Conservation (phyloP, 2,113 vertebrate species). For the Microcebus tavaratra region DNA sequence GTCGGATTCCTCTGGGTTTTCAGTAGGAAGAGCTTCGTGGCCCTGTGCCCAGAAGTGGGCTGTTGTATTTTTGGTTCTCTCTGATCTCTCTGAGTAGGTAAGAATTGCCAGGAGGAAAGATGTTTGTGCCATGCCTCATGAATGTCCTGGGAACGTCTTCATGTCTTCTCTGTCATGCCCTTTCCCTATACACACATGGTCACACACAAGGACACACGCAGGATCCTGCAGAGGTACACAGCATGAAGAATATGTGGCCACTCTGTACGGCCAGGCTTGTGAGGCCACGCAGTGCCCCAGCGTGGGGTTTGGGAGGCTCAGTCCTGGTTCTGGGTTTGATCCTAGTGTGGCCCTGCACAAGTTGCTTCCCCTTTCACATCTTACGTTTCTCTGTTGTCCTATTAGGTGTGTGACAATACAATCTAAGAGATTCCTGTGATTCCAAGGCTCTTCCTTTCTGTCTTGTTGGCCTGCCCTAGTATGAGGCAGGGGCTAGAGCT, state of each 20-base stretch:
- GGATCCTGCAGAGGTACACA: not conserved
- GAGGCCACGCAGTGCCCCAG: not conserved
- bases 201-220: not conserved
- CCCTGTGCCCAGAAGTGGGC: not conserved
- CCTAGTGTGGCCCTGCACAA: not conserved
- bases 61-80: not conserved
- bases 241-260: not conserved
- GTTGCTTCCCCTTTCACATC: not conserved
- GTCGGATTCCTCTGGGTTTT: not conserved
- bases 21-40: not conserved
- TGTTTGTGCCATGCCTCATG: not conserved
- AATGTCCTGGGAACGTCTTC: slow-evolving; percentile 22
- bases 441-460: not conserved
- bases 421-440: not conserved
- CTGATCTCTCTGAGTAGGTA: not conserved
- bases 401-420: not conserved
- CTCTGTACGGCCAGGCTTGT: not conserved
- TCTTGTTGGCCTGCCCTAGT: not conserved
- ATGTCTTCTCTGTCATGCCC: not conserved
- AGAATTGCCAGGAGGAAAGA: not conserved
- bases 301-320: not conserved
- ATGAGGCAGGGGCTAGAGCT: not conserved
- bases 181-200: not conserved
- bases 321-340: slow-evolving; percentile 27
- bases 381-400: not conserved